Evolutionary conservation across 2,888 invertebrate species (phyloP).

Genomic region (Temnothorax ravouxi): DNA sequence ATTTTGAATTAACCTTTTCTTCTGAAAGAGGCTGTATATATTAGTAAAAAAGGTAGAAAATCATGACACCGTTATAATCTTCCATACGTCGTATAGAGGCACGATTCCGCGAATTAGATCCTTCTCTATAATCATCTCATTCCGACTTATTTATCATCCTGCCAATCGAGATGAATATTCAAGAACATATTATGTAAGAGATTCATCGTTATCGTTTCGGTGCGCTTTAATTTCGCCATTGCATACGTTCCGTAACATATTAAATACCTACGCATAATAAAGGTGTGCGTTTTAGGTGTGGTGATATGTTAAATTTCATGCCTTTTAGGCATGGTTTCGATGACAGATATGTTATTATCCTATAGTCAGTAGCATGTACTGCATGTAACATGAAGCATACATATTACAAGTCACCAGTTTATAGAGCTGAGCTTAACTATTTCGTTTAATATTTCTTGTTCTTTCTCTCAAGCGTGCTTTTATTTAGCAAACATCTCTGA

Average conservation of each 20-base stretch:
- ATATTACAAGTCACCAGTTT: neutral
- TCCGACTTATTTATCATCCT: constrained; percentile 56
- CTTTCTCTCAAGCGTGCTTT: neutral
- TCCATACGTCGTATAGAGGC: neutral
- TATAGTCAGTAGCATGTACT: neutral
- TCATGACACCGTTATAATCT: constrained; percentile 12
- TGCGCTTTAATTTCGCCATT: constrained; percentile 47
- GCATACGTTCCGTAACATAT: constrained; percentile 15
- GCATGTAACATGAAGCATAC: neutral
- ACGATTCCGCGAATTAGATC: constrained; percentile 40
- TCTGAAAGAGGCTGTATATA: neutral
- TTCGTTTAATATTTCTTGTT: neutral
- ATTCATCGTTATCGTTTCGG: constrained; percentile 22
- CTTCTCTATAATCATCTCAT: constrained; percentile 60
- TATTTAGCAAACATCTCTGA: neutral
- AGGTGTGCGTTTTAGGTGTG: constrained; percentile 13
- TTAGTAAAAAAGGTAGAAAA: neutral
- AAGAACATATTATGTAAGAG: constrained; percentile 49
- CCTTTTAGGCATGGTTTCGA: constrained; percentile 23
- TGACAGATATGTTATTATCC: constrained; percentile 28
- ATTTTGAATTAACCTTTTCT: neutral
- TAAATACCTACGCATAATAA: constrained; percentile 48
- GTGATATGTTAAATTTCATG: constrained; percentile 32
- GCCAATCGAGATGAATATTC: constrained; percentile 66
- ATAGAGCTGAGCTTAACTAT: neutral